Conservation (phyloP, 2,113 vertebrate genomes). For the Kobus ellipsiprymnus region DNA sequence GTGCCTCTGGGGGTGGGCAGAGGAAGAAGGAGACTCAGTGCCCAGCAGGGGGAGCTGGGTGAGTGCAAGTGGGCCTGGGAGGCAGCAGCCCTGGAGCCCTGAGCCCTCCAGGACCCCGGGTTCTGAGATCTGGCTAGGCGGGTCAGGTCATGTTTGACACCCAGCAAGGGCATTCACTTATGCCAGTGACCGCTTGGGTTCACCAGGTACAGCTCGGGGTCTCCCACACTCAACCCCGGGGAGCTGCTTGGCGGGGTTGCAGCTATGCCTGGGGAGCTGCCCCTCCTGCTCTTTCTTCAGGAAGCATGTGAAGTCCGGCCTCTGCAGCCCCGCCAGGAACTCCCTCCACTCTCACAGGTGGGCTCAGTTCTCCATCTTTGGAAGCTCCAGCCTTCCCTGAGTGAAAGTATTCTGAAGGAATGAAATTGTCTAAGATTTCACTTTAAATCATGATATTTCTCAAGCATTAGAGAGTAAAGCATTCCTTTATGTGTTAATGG, state of each 20-base stretch:
- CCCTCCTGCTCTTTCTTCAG: no score
- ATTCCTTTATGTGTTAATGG: no score
- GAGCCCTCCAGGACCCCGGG: no score
- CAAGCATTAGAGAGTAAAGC: no score
- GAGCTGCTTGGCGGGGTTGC: no score
- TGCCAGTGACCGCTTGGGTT: slow-evolving; percentile 82
- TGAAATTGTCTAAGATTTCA: no score
- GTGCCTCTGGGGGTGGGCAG: no score
- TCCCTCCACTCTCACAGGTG: neutral
- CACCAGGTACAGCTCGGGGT: slow-evolving; percentile 57
- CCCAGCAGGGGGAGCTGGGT: neutral
- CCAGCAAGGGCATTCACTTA: neutral
- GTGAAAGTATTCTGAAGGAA: neutral
- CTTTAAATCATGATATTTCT: no score
- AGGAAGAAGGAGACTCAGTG: neutral
- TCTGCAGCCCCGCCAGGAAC: neutral
- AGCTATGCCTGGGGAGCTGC: no score
- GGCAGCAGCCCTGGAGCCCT: neutral
- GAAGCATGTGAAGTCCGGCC: no score
- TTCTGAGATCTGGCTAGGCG: accelerated
- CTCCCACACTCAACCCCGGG: no score
- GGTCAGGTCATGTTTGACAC: no score
- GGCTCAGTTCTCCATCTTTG: neutral
- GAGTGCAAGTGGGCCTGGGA: neutral
- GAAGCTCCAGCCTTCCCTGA: neutral